phyloP scores from a whole-genome alignment of 1,140 invertebrate genomes.

The Cotesia glomerata region DNA sequence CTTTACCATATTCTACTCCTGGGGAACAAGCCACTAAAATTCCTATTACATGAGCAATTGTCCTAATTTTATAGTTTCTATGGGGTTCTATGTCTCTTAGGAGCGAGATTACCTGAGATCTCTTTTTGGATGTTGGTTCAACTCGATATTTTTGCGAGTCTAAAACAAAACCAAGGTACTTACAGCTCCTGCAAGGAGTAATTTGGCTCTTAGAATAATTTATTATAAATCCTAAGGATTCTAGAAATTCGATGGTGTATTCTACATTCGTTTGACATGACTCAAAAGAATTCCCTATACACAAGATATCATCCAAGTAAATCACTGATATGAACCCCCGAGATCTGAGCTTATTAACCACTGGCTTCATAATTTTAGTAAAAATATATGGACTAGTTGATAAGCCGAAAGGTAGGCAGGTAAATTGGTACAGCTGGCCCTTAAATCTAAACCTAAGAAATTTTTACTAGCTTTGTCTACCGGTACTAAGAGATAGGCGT shows the following conservation, averaged over 20 bases:
- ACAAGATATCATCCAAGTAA: slow-evolving; percentile 7
- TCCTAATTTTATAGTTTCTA: not conserved
- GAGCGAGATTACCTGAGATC: not conserved
- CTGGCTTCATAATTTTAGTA: too few species aligned
- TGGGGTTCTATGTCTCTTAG: not conserved
- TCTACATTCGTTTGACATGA: not conserved
- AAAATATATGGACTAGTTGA: too few species aligned
- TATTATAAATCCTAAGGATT: slow-evolving; percentile 7
- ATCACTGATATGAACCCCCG: not conserved
- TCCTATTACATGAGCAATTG: slow-evolving; percentile 22
- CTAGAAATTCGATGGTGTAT: not conserved
- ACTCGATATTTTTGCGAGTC: not conserved
- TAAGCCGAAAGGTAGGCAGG: too few species aligned
- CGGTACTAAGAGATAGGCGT: too few species aligned
- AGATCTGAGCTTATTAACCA: too few species aligned
- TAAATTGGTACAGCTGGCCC: too few species aligned
- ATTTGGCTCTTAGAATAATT: slow-evolving; percentile 2
- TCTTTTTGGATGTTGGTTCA: not conserved
- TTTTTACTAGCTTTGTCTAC: too few species aligned
- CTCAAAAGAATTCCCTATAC: not conserved
- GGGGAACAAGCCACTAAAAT: slow-evolving; percentile 11
- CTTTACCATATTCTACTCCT: slow-evolving; percentile 4
- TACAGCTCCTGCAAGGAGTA: not conserved
- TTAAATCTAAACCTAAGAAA: too few species aligned
- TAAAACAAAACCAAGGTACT: slow-evolving; percentile 11